Evolutionary conservation across 2,888 invertebrate genomes (phyloP), one percentile per base, ranked within the genome.

Genomic region (Drosophila cyrtoloma): DNA sequence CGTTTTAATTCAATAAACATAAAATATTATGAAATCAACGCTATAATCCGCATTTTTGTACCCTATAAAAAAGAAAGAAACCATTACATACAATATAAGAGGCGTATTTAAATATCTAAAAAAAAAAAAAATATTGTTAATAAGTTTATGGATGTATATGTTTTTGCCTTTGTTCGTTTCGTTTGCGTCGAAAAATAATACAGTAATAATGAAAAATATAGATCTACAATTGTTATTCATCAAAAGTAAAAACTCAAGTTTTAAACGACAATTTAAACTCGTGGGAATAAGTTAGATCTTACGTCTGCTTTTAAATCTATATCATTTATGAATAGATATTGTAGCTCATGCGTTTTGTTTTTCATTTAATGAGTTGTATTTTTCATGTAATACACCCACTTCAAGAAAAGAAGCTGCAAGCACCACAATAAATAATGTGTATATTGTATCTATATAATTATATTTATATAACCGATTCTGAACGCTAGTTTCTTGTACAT

Each of bases 1-100:
- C 80, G 76, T 80, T 77, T 80, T 77, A 80, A 80, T 80, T 80
- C 63, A 79, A 74, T 79, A 61, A 72, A 74, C 39, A 55, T 42
- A 30, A 44, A 56, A 33, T 62, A 73, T 63, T 47, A 74, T 62
- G 32, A 33, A 60, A 79, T 79, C 59, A 66, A 56, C 67, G 75
- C 66, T 62, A 76, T 74, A 66, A 63, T 42, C 59, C 47, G 76
- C 76, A 76, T 79, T 76, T 76, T 75, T 76, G 50, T 76, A 68
- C 56, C 71, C 75, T 44, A 39, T 35, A 57, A 51, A 60, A 33
- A 14, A 30, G n/a, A 53, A 16, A n/a, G 28, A 42, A 39, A 50
- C 22, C 55, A 51, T 60, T n/a, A 72, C 30, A 55, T 47, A 50
- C 37, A 58, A 33, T 47, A 33, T 44, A 67, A 64, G 50, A 63